phyloP scores from a whole-genome alignment of 1,140 invertebrate species.

The Delia radicum region DNA sequence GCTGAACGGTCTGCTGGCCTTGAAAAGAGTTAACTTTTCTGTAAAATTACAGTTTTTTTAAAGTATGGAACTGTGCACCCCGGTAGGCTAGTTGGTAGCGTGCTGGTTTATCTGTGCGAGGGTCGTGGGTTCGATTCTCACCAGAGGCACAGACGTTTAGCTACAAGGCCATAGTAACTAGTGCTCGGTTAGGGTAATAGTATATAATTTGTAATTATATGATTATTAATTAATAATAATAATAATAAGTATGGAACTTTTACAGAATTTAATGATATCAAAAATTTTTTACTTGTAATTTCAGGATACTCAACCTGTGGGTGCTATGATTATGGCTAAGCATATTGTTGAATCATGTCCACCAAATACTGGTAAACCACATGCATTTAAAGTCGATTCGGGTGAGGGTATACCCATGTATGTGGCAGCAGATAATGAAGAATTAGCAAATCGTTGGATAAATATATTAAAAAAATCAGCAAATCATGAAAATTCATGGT shows the following conservation, averaged over 20 bases:
- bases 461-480: constrained; percentile 70
- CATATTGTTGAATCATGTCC: constrained; percentile 67
- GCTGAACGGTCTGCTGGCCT: no score
- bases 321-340: constrained; percentile 82
- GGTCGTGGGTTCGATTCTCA: no score
- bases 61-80: no score
- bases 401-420: constrained; percentile 74
- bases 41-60: no score
- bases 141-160: no score
- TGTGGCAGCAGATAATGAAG: constrained; percentile 78
- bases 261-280: not conserved
- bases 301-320: constrained; percentile 86
- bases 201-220: no score
- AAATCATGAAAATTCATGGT: constrained; percentile 71
- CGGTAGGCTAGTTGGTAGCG: no score
- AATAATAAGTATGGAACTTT: not conserved
- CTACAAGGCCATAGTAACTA: not conserved
- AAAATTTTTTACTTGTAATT: constrained; percentile 35
- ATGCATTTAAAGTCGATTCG: constrained; percentile 74
- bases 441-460: constrained; percentile 73
- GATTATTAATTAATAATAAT: no score
- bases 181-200: no score
- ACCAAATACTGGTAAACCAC: constrained; percentile 54
- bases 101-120: no score
- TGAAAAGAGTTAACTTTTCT: no score